A percentile compares a stretch with the other conserved stretches of the same genome.
phyloP scores from a whole-genome alignment of 2,113 vertebrate species.

The Mesembrinibis cayennensis region DNA sequence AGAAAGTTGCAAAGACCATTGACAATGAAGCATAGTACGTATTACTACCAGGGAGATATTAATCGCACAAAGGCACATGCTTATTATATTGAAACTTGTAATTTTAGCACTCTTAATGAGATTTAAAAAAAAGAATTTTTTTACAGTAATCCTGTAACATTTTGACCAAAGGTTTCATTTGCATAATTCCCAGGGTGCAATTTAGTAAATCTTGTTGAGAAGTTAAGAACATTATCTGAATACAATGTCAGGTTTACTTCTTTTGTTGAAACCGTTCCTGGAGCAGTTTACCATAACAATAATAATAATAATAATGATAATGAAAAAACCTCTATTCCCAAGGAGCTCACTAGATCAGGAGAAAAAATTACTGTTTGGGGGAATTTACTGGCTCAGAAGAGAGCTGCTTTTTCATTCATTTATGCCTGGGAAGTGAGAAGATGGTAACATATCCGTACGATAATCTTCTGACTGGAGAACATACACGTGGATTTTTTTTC shows the following conservation, averaged over 20 bases:
- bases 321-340: neutral
- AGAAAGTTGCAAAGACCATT: neutral
- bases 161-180: conserved; percentile 39
- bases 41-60: neutral
- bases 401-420: conserved; percentile 22
- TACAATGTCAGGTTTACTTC: neutral
- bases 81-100: neutral
- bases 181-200: neutral
- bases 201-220: conserved; percentile 8
- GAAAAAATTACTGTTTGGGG: neutral
- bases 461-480: neutral
- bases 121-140: neutral
- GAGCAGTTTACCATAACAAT: neutral
- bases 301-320: neutral
- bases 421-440: conserved; percentile 26
- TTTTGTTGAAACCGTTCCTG: neutral
- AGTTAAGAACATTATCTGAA: conserved; percentile 16
- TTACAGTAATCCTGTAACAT: conserved; percentile 33
- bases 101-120: conserved; percentile 32
- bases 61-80: neutral
- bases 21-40: fast-evolving
- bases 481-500: neutral
- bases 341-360: neutral
- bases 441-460: neutral
- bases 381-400: neutral